Base-by-base conservation (phyloP, 2,797 vertebrate species). In the Otus scops region DNA sequence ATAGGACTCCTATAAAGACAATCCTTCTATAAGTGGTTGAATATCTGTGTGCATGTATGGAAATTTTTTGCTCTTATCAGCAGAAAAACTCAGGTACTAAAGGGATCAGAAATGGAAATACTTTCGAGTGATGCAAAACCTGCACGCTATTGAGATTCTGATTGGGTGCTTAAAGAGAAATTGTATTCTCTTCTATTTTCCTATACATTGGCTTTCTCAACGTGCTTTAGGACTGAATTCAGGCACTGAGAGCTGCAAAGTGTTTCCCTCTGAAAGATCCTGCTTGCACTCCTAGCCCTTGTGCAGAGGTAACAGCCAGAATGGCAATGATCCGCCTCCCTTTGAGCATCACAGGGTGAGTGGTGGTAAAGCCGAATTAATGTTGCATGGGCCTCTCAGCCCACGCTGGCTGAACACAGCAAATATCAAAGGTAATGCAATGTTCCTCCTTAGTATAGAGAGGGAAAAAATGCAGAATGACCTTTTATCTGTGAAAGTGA, bases 351-450 rank as follows among this genome's bases (percentile, higher is more conserved):
- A 27, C 21, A 0, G 15, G 36, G 32, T 89, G 84, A 34, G 16
- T 20, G 41, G 79, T 54, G 51, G 94, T 96, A 97, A 97, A 95
- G n/a, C 79, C 21, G 9, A 88, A 88, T 97, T 98, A 98, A 98
- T 94, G 92, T 97, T 94, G 97, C 94, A n/a, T 95, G 95, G 82
- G 53, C 32, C 14, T 89, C 94, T 95, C 89, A 85, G 96, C 95
- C 93, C 64, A 68, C 56, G 30, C 92, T 61, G 81, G 71, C 89
- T 94, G 96, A 97, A 92, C 97, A 63, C 92, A 92, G 96, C 96
- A 96, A 97, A 96, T 95, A 97, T 92, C 69, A 68, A 89, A 95
- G 94, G 92, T 94, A 97, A 97, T 95, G 90, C 79, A 92, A 95
- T 88, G 75, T 96, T 97, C 85, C 87, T 93, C 83, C 85, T 96